Evolutionary conservation across 1,140 invertebrate genomes (phyloP).

Genomic region (Wiebesia pumilae): DNA sequence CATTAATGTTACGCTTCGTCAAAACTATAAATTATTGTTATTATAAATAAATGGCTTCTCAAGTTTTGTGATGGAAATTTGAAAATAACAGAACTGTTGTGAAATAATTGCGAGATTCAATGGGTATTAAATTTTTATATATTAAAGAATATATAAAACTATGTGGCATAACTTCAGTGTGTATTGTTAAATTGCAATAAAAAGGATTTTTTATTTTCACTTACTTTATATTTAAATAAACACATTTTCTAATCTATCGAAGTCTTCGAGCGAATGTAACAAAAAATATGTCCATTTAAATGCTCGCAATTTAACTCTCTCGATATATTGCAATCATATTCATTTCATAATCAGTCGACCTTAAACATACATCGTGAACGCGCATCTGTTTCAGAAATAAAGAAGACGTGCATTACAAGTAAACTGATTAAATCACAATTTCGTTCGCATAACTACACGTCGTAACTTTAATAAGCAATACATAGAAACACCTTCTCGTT

Average conservation of each 20-base stretch:
- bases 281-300: too few relatives aligned
- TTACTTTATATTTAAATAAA: too few relatives aligned
- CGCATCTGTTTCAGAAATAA: background rate
- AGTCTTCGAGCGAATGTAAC: too few relatives aligned
- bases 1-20: too few relatives aligned
- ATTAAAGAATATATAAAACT: too few relatives aligned
- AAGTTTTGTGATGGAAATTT: too few relatives aligned
- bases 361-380: background rate
- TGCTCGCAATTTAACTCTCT: background rate
- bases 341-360: background rate
- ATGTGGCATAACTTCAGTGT: background rate
- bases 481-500: background rate
- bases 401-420: background rate
- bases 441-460: background rate
- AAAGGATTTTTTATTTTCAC: background rate
- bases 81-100: too few relatives aligned
- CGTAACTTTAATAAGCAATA: slow-evolving; percentile 29
- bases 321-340: background rate
- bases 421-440: slow-evolving; percentile 44
- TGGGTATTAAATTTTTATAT: too few relatives aligned
- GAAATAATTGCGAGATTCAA: too few relatives aligned
- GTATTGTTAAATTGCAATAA: background rate
- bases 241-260: too few relatives aligned
- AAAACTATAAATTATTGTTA: too few relatives aligned
- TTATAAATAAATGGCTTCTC: too few relatives aligned